Evolutionary conservation across 1,140 invertebrate species (phyloP).

Genomic region (Microvelia longipes): DNA sequence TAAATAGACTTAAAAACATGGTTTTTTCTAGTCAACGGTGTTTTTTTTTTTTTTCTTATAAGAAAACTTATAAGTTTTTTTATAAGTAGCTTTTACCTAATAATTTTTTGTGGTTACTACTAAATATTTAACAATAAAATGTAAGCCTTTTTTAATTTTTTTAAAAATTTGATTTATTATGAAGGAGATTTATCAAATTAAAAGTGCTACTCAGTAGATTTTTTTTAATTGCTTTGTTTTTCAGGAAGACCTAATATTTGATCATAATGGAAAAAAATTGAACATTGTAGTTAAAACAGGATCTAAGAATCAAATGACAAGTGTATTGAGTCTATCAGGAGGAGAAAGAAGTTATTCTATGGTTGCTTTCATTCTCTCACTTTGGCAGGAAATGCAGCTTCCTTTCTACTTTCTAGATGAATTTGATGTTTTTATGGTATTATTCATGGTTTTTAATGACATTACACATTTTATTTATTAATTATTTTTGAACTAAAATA

Average conservation of each 20-base stretch:
- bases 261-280: constrained; percentile 39
- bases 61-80: too few relatives aligned
- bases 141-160: too few relatives aligned
- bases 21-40: too few relatives aligned
- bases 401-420: constrained; percentile 95
- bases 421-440: constrained; percentile 95
- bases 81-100: too few relatives aligned
- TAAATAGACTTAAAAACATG: too few relatives aligned
- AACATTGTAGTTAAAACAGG: constrained; percentile 41
- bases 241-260: constrained; percentile 35
- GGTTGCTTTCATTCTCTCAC: constrained; percentile 78
- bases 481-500: constrained; percentile 4
- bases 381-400: constrained; percentile 80
- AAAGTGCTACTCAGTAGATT: too few relatives aligned
- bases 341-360: constrained; percentile 92
- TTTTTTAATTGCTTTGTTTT: too few relatives aligned
- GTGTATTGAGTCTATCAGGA: constrained; percentile 63
- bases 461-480: constrained; percentile 12
- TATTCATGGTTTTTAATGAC: constrained; percentile 18
- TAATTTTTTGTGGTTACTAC: too few relatives aligned
- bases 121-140: too few relatives aligned
- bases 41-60: too few relatives aligned
- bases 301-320: constrained; percentile 26
- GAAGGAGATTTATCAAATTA: too few relatives aligned
- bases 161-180: too few relatives aligned